phyloP scores from a whole-genome alignment of 2,888 invertebrate species.

The Synergus gifuensis region DNA sequence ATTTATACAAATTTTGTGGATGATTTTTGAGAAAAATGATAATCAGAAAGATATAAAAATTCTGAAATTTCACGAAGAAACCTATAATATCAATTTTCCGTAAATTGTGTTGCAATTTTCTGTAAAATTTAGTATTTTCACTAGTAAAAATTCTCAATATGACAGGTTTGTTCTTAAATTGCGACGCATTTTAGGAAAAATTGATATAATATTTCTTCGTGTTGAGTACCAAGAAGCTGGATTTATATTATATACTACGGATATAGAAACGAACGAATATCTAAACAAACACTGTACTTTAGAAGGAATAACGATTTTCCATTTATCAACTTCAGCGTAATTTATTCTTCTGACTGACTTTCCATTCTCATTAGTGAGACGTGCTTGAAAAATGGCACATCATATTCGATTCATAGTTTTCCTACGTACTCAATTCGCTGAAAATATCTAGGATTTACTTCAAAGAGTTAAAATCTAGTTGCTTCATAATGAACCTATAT shows the following conservation, averaged over 20 bases:
- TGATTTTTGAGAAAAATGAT: background rate
- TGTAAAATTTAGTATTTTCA: too few species aligned
- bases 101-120: too few species aligned
- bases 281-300: background rate
- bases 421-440: background rate
- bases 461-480: background rate
- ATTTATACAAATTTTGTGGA: background rate
- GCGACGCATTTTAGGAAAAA: too few species aligned
- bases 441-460: constrained; percentile 5
- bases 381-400: constrained; percentile 25
- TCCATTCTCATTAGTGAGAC: constrained; percentile 23
- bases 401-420: constrained; percentile 13
- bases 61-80: background rate
- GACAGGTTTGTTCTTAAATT: too few species aligned
- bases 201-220: too few species aligned
- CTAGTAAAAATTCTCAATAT: too few species aligned
- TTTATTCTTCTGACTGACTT: constrained; percentile 40
- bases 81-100: too few species aligned
- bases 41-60: background rate
- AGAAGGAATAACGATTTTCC: constrained; percentile 28
- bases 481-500: background rate
- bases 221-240: background rate
- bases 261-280: background rate
- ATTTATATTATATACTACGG: background rate
- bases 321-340: constrained; percentile 22